These are phyloP conservation scores for Pygocentrus nattereri DNA, from an alignment of 2,797 vertebrate genomes.

Conservation along the genomic window DNA sequence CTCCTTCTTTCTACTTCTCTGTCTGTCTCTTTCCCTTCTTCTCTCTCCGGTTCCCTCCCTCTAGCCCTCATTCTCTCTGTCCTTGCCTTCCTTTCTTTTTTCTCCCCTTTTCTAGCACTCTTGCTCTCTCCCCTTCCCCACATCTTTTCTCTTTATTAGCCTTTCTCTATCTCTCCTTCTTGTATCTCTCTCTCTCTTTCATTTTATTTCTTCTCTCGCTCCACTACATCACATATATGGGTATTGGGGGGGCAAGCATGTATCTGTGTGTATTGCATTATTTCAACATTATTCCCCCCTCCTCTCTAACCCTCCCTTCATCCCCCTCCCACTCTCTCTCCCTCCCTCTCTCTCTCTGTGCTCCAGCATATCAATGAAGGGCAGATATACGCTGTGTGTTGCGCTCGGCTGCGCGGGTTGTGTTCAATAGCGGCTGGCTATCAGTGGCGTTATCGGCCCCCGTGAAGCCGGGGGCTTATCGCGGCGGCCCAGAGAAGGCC, in stretches of 20 bases:
- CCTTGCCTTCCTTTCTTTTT: too few relatives aligned
- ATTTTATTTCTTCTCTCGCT: neutral
- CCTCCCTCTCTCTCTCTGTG: constrained; percentile 79
- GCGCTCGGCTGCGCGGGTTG: constrained; percentile 97
- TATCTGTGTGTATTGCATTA: constrained; percentile 69
- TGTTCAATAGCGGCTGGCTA: constrained; percentile 94
- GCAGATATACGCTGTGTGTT: constrained; percentile 97
- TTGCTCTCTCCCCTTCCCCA: neutral
- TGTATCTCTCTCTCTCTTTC: neutral
- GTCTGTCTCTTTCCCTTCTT: neutral
- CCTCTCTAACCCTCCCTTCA: constrained; percentile 57
- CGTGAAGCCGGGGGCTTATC: constrained; percentile 99
- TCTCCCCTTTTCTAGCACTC: neutral
- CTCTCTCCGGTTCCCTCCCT: neutral
- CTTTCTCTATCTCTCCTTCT: neutral
- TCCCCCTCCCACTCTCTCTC: constrained; percentile 63
- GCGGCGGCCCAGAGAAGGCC: constrained; percentile 98
- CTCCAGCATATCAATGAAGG: constrained; percentile 99
- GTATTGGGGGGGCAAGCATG: constrained; percentile 49
- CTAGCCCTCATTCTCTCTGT: neutral
- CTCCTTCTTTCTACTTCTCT: neutral
- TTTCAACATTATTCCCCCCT: constrained; percentile 73
- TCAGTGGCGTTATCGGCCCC: constrained; percentile 99
- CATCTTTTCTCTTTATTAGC: too few relatives aligned
- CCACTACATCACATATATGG: neutral